Evolutionary conservation across 2,113 vertebrate species (phyloP), one percentile per base, ranked within the genome.

Genomic region (Micromys minutus): DNA sequence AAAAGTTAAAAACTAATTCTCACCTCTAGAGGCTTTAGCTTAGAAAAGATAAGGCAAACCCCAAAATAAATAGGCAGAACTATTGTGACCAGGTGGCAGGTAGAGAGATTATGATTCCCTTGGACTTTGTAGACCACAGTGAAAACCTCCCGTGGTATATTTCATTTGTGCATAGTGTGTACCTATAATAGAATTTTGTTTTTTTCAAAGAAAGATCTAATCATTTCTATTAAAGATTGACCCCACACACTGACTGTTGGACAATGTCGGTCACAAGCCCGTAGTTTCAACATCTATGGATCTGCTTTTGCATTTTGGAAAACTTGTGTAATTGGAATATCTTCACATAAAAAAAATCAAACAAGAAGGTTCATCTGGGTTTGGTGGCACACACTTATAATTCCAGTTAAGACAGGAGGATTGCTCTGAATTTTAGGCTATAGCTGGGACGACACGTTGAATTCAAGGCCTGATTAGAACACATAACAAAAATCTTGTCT

Each of bases 1-100:
- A 89, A 93, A 94, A 76, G 39, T 39, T 71, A 84, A 89, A n/a
- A 88, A 86, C 52, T 47, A 42, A 69, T 84, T 79, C 55, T 88
- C 24, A 7, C 26, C 74, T 94, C 69, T 50, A 50, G 8, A 87
- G 87, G 75, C 31, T 67, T 96, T 3, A 86, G 29, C 86, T 86
- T 84, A 61, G 71, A 72, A 79, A 45, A 72, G 52, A 55, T 59
- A 9, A 55, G 52, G 24, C 39, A 94, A 47, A 83, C 12, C 72
- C 67, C 92, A n/a, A 92, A 83, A 47, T 79, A 57, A 42, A 4
- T 76, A 11, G 12, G n/a, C 47, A 90, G 87, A 83, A 3, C 19
- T 39, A 0, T 63, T 50, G 42, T 52, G 34, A 63, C 45, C 50
- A 76, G 67, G 17, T 11, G 5, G 55, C 55, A 72, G 79, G 13